Conservation (phyloP, 2,113 vertebrate species). For the Arizona elegans region DNA sequence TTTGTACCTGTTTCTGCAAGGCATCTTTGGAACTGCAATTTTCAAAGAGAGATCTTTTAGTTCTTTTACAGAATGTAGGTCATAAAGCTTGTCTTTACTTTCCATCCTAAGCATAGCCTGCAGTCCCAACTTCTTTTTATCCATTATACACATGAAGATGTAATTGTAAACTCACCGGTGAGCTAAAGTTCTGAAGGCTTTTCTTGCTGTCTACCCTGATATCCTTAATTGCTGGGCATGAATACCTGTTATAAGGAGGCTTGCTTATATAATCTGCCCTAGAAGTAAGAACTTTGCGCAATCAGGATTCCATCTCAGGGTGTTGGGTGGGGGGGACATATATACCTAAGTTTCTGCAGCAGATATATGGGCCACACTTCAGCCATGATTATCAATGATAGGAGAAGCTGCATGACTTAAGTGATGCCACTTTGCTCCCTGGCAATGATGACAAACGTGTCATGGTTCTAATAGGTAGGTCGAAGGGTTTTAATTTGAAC, state of each 20-base stretch:
- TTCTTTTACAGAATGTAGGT: background rate
- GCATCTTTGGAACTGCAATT: background rate
- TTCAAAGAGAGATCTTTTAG: background rate
- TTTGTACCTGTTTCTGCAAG: background rate
- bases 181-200: background rate
- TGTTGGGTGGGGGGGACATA: background rate
- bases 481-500: background rate
- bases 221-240: background rate
- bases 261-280: background rate
- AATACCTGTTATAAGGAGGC: background rate
- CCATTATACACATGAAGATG: too few species aligned
- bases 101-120: background rate
- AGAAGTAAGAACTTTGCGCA: background rate
- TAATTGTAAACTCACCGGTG: background rate
- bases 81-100: background rate
- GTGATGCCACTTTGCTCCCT: background rate
- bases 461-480: background rate
- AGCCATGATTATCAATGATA: background rate
- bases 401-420: background rate
- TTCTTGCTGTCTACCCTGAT: background rate
- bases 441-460: background rate
- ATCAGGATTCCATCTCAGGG: background rate
- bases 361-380: background rate
- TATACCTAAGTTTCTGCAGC: too few species aligned
- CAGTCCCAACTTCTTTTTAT: background rate